These are phyloP conservation scores for Tylochromis polylepis DNA, from an alignment of 2,113 vertebrate species.

Conservation along the genomic window DNA sequence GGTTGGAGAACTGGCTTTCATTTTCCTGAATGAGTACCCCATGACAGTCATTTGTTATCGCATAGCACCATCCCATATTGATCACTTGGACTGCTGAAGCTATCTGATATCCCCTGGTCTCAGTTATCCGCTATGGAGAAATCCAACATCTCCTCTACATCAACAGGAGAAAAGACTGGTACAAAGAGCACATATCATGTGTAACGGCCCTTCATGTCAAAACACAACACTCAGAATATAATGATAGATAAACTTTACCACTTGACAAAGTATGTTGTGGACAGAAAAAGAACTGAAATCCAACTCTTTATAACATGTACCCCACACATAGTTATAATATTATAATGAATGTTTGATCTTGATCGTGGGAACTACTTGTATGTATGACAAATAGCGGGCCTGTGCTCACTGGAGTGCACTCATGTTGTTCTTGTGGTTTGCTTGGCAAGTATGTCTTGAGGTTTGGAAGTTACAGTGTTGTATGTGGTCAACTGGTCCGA, in stretches of 20 bases:
- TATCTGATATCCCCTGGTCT: conserved; percentile 31
- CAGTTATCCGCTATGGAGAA: conserved; percentile 11
- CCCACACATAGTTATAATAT: conserved; percentile 5
- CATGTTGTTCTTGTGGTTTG: conserved; percentile 43
- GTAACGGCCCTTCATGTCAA: conserved; percentile 3
- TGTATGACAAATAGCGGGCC: conserved; percentile 27
- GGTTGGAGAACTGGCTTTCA: conserved; percentile 36
- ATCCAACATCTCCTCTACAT: conserved; percentile 13
- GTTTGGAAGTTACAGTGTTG: conserved; percentile 37
- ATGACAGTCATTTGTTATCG: conserved; percentile 49
- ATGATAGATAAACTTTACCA: not conserved
- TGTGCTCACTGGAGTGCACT: conserved; percentile 22
- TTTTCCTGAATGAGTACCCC: conserved; percentile 53
- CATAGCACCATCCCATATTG: conserved; percentile 48
- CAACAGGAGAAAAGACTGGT: not conserved
- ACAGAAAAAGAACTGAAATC: not conserved
- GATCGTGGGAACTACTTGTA: conserved; percentile 38
- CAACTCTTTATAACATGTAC: not conserved
- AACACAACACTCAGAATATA: not conserved
- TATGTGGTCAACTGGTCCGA: conserved; percentile 53
- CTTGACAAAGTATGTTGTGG: not conserved
- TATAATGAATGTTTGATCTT: not conserved
- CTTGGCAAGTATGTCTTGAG: conserved; percentile 21
- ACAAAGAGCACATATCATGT: not conserved
- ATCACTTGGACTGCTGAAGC: conserved; percentile 49